Evolutionary conservation across 2,888 invertebrate genomes (phyloP).

Genomic region (Hemistola chrysoprasaria): DNA sequence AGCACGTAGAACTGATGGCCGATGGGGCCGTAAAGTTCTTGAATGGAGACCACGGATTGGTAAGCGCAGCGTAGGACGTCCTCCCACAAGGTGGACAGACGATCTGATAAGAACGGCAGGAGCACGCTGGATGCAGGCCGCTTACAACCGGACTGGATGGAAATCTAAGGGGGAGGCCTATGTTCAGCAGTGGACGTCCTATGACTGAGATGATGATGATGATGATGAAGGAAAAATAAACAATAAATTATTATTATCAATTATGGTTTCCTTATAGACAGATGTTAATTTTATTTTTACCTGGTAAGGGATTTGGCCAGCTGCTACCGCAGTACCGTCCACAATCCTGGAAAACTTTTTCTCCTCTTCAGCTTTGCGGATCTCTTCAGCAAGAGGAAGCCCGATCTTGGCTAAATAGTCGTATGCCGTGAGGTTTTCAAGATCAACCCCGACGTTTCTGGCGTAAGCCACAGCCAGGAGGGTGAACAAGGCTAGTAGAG

Average conservation of each 20-base stretch:
- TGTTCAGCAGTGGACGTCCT: no score
- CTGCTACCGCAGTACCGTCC: slow-evolving; percentile 25
- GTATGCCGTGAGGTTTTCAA: slow-evolving; percentile 2
- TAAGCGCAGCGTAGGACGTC: no score
- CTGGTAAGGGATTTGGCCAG: slow-evolving; percentile 31
- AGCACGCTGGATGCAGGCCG: no score
- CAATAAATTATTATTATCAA: not conserved
- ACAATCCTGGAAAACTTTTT: slow-evolving; percentile 2
- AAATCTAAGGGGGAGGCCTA: no score
- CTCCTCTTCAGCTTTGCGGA: slow-evolving; percentile 16
- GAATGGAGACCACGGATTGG: no score
- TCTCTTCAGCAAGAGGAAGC: slow-evolving; percentile 12
- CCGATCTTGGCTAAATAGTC: slow-evolving; percentile 2
- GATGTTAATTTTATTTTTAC: slow-evolving; percentile 14
- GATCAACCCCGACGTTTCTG: slow-evolving; percentile 7
- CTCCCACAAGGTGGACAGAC: no score
- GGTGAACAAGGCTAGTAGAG: slow-evolving; percentile 6
- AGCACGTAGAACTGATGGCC: no score
- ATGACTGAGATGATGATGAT: no score
- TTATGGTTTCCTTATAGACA: no score
- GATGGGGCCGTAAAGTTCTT: no score
- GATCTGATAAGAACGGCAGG: no score
- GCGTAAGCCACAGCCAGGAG: slow-evolving; percentile 6
- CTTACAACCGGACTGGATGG: no score
- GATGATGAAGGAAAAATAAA: not conserved